A percentile compares a stretch with the other conserved stretches of the same genome.
Conservation (phyloP, 2,888 invertebrate genomes). For the Lottia gigantea region DNA sequence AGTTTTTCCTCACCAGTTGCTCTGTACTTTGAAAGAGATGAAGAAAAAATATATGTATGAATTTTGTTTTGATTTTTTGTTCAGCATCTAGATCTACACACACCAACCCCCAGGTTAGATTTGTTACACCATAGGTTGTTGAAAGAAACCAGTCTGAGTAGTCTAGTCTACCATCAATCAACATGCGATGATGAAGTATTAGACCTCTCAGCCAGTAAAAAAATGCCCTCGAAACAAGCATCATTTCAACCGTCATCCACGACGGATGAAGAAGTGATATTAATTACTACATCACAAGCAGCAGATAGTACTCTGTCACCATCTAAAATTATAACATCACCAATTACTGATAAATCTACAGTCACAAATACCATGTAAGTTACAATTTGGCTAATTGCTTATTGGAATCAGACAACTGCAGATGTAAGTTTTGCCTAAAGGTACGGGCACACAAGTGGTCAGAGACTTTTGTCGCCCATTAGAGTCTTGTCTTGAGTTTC, state of each 20-base stretch:
- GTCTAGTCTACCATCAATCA: constrained; percentile 11
- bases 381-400: too few relatives aligned
- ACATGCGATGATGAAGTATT: constrained; percentile 20
- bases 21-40: too few relatives aligned
- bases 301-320: constrained; percentile 31
- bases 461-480: too few relatives aligned
- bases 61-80: neutral
- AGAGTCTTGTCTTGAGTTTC: too few relatives aligned
- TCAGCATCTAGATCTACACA: neutral
- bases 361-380: constrained; percentile 10
- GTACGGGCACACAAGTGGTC: too few relatives aligned
- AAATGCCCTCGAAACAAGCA: constrained; percentile 67
- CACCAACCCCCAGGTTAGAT: neutral
- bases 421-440: too few relatives aligned
- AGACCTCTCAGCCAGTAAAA: constrained; percentile 29
- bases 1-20: too few relatives aligned
- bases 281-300: constrained; percentile 28
- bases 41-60: too few relatives aligned
- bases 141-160: constrained; percentile 1
- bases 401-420: too few relatives aligned
- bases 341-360: neutral
- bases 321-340: constrained; percentile 19
- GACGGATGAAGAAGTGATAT: constrained; percentile 44
- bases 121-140: neutral
- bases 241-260: constrained; percentile 42